A percentile compares a stretch with the other conserved stretches of the same genome.
Evolutionary conservation across 2,797 vertebrate genomes (phyloP).

Genomic region (Paramormyrops hopkinsi): DNA sequence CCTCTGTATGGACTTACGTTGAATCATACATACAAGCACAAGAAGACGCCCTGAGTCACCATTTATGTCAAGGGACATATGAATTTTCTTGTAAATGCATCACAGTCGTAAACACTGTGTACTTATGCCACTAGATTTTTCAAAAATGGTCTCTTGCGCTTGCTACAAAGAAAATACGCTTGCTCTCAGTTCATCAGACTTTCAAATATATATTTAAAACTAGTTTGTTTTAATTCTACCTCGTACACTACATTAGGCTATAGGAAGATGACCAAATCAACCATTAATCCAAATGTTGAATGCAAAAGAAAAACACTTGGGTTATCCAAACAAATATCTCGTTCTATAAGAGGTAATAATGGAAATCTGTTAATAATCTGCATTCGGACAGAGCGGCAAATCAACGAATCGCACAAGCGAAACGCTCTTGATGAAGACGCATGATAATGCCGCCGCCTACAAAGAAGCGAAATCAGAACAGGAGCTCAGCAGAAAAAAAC

Average conservation of each 20-base stretch:
- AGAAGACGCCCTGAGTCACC: neutral
- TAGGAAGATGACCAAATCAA: neutral
- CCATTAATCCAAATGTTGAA: neutral
- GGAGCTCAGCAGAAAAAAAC: neutral
- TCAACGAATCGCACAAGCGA: neutral
- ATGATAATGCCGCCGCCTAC: neutral
- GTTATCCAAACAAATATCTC: neutral
- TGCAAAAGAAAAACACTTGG: neutral
- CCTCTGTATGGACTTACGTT: neutral
- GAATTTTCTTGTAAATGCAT: neutral
- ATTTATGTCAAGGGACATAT: neutral
- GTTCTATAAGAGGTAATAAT: neutral
- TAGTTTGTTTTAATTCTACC: neutral
- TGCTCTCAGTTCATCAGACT: neutral
- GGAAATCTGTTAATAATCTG: neutral
- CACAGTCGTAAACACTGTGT: neutral
- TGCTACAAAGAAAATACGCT: neutral
- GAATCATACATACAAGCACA: neutral
- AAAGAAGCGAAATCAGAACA: neutral
- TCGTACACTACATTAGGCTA: neutral
- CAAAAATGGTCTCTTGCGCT: neutral
- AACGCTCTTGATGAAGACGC: neutral
- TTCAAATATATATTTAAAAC: neutral
- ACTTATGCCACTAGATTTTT: neutral
- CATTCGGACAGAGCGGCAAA: neutral